These are phyloP conservation scores for Xylocopa sonorina DNA, from an alignment of 1,140 invertebrate species.

Conservation along the genomic window DNA sequence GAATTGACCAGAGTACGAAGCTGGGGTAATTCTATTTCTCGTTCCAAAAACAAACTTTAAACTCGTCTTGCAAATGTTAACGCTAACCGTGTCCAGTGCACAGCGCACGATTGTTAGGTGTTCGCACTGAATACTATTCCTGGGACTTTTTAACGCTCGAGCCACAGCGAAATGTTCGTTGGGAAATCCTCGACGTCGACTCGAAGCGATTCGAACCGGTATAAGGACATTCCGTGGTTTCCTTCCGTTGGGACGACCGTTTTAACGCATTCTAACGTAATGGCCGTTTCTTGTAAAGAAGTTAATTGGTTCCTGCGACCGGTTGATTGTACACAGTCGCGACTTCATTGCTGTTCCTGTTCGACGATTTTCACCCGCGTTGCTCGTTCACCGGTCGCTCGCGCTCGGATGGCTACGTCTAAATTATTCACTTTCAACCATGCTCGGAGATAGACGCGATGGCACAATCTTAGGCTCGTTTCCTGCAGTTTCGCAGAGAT, in stretches of 20 bases:
- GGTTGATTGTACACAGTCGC: constrained; percentile 43
- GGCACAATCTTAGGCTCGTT: too few relatives aligned
- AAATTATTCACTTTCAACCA: neutral
- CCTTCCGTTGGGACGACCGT: constrained; percentile 52
- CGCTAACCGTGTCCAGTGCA: too few relatives aligned
- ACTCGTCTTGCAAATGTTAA: too few relatives aligned
- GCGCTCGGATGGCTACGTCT: constrained; percentile 25
- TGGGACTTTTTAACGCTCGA: too few relatives aligned
- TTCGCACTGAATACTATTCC: too few relatives aligned
- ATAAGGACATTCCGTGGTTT: constrained; percentile 52
- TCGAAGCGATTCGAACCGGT: constrained; percentile 34
- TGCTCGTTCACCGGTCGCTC: constrained; percentile 1
- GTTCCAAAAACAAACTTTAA: too few relatives aligned
- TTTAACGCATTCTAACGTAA: constrained; percentile 65
- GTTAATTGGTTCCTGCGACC: constrained; percentile 71
- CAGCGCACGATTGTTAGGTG: too few relatives aligned
- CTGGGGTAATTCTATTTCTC: too few relatives aligned
- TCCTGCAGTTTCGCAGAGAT: too few relatives aligned
- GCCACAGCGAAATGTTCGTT: neutral
- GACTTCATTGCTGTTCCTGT: constrained; percentile 17
- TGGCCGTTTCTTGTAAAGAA: constrained; percentile 73
- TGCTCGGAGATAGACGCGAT: too few relatives aligned
- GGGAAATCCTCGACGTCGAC: constrained; percentile 27
- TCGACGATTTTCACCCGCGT: constrained; percentile 46
- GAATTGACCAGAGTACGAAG: too few relatives aligned